Conservation (phyloP, 2,888 invertebrate species). For the Callyntrura guangdongensis region DNA sequence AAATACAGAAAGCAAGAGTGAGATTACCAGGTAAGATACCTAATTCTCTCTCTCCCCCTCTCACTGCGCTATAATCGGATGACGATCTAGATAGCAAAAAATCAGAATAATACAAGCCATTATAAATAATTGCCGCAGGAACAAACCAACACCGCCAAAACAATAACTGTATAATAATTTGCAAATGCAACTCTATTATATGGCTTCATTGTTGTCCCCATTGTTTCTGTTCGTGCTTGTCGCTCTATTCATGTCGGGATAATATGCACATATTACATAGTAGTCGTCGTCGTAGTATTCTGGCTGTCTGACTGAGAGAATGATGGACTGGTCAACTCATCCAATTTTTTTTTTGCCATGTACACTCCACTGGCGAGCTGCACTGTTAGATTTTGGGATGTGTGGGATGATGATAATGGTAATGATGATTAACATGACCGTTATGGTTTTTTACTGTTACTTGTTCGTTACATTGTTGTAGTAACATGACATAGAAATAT, state of each 20-base stretch:
- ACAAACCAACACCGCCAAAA: no score
- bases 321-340: not conserved
- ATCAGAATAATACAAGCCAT: not conserved
- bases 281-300: not conserved
- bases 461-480: no score
- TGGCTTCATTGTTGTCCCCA: not conserved
- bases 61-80: not conserved
- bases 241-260: no score
- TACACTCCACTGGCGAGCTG: no score
- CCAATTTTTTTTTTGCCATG: no score
- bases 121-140: no score
- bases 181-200: no score
- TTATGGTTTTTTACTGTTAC: not conserved
- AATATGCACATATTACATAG: not conserved
- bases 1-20: no score
- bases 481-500: slow-evolving; percentile 31
- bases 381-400: no score
- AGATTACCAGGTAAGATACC: not conserved
- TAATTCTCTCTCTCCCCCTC: not conserved
- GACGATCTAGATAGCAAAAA: slow-evolving; percentile 60
- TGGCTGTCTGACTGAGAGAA: not conserved
- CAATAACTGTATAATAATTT: not conserved
- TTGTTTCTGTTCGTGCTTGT: no score
- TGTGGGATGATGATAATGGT: no score
- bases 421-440: not conserved